Conservation (phyloP, 2,113 vertebrate genomes). For the Pardalotus punctatus region DNA sequence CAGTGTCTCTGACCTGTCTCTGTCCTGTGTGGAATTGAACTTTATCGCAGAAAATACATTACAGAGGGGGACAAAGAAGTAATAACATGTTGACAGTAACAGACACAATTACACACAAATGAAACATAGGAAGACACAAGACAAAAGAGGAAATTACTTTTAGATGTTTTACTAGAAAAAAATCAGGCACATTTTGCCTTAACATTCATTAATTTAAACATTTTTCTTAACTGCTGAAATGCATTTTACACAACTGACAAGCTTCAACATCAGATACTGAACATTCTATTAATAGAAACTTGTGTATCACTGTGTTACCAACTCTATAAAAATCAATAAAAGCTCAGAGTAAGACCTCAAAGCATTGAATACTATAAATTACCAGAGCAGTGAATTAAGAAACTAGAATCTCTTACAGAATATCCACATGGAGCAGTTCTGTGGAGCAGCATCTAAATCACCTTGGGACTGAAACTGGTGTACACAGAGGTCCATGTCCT, state of each 20-base stretch:
- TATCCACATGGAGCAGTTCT: not conserved
- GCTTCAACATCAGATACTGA: not conserved
- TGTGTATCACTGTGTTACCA: not conserved
- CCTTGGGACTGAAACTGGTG: not conserved
- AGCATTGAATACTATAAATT: not conserved
- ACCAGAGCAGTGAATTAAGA: not conserved
- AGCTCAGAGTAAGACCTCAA: not conserved
- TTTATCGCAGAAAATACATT: not conserved
- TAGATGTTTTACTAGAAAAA: not conserved
- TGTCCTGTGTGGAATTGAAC: not conserved
- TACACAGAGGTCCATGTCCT: not conserved
- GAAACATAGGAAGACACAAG: not conserved
- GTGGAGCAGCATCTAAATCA: not conserved
- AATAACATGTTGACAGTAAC: not conserved
- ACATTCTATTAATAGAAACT: not conserved
- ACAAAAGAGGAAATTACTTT: not conserved
- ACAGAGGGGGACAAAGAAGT: not conserved
- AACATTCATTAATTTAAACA: not conserved
- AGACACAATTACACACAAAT: not conserved
- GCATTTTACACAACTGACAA: not conserved
- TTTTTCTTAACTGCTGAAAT: not conserved
- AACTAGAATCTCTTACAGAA: not conserved
- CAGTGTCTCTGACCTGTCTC: not conserved
- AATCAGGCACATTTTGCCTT: constrained; percentile 1
- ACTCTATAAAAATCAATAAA: not conserved